phyloP scores from a whole-genome alignment of 2,888 invertebrate species.

The Chalcosyrphus nemorum region DNA sequence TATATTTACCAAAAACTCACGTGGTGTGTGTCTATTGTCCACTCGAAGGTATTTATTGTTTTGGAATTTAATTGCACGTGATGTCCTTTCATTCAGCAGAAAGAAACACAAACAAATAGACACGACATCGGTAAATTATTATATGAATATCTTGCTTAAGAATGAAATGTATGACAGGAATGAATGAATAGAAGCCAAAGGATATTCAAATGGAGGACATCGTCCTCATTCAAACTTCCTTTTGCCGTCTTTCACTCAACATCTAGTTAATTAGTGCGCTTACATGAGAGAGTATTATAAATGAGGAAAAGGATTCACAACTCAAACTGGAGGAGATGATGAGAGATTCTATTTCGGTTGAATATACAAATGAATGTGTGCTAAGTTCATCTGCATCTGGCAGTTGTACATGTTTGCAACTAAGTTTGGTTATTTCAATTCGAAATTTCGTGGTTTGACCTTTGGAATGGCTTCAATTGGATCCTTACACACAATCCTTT shows the following conservation, averaged over 20 bases:
- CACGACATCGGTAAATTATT: background rate
- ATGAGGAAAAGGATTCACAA: background rate
- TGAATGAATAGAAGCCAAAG: background rate
- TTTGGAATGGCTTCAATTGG: too few species aligned
- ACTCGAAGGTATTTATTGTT: background rate
- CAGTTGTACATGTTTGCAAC: background rate
- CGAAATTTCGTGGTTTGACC: too few species aligned
- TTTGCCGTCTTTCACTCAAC: slow-evolving; percentile 1
- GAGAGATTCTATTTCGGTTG: background rate
- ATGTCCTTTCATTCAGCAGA: slow-evolving; percentile 38
- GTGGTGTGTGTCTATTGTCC: slow-evolving; percentile 5
- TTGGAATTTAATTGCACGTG: slow-evolving; percentile 33
- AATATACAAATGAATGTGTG: background rate
- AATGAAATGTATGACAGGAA: background rate
- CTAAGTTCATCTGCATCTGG: background rate
- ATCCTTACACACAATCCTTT: too few species aligned
- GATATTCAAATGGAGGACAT: slow-evolving; percentile 24
- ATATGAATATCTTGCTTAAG: background rate
- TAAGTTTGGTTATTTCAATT: too few species aligned
- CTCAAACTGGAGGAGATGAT: background rate
- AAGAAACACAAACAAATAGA: slow-evolving; percentile 5
- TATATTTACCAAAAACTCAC: slow-evolving; percentile 12
- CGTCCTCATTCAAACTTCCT: slow-evolving; percentile 5
- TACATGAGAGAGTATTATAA: slow-evolving; percentile 35
- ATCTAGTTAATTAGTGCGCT: slow-evolving; percentile 34